Base-by-base conservation (phyloP, 37 sponge, comb jelly and placozoan species). In the Chondrosia reniformis region DNA sequence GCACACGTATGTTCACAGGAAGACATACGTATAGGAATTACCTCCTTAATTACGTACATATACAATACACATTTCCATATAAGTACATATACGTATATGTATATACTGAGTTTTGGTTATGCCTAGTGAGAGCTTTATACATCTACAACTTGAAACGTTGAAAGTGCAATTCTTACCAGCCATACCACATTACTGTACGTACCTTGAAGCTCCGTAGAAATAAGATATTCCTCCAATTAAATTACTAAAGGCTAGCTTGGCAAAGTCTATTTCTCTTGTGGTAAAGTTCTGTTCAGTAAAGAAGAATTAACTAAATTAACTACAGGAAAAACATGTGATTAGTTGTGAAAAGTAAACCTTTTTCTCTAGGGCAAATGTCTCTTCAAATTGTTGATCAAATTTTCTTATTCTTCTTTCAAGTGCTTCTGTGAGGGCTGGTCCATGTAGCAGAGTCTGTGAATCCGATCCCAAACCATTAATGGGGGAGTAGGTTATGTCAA, bases 151-250 rank as follows among this genome's bases (percentile, higher is more conserved):
- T 62, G 30, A 63, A 37, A 24, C 34, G n/a, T n/a, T n/a, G n/a
- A n/a, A n/a, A n/a, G n/a, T n/a, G n/a, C n/a, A n/a, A n/a, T n/a
- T n/a, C n/a, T n/a, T n/a, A n/a, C n/a, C n/a, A n/a, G n/a, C n/a
- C n/a, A n/a, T n/a, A n/a, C n/a, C n/a, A n/a, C n/a, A n/a, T 86
- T 94, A 81, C 42, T 64, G 66, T n/a, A 49, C 83, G 36, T 76
- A 88, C 91, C 52, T 84, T 39, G 98, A 97, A 32, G 69, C 42
- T 19, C 99, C 99, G 57, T 92, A 87, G 75, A 99, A 99, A 76
- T 95, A 99, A 8, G 97, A 93, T 34, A 99, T 93, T 25, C 99
- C 97, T 54, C 99, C 99, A 77, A 99, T 76, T 33, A 95, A 82
- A 72, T 93, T 95, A 52, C 99, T 99, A 78, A 99, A 91, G 15